phyloP scores from a whole-genome alignment of 1,140 invertebrate species.

The Drosophila rufa region DNA sequence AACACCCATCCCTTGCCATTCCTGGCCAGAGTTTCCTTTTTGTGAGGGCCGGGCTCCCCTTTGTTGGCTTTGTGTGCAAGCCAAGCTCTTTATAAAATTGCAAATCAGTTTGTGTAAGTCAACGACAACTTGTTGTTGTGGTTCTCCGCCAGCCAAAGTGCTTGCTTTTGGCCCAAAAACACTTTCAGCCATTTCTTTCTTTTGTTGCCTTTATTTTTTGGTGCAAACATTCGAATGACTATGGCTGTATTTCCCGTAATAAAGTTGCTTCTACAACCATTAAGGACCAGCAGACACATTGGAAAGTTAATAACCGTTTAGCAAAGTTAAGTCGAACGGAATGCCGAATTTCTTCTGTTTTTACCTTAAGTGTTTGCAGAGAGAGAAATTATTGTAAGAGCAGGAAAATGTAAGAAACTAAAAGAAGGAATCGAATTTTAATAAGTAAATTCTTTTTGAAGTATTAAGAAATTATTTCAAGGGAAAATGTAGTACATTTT shows the following conservation, averaged over 20 bases:
- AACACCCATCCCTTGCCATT: background rate
- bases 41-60: background rate
- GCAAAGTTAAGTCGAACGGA: constrained; percentile 54
- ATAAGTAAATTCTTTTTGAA: background rate
- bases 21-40: background rate
- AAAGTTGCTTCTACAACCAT: constrained; percentile 57
- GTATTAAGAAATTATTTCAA: background rate
- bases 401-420: background rate
- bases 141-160: constrained; percentile 30
- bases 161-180: constrained; percentile 21
- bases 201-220: constrained; percentile 34
- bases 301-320: constrained; percentile 81
- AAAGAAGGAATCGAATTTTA: background rate
- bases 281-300: constrained; percentile 60
- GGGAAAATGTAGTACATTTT: background rate
- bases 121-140: constrained; percentile 65
- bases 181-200: constrained; percentile 29
- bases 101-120: constrained; percentile 82
- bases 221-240: constrained; percentile 75
- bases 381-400: constrained; percentile 11
- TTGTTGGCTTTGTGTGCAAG: constrained; percentile 41
- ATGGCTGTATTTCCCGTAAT: constrained; percentile 74
- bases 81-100: constrained; percentile 79
- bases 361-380: constrained; percentile 20
- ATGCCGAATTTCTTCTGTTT: constrained; percentile 23